Percentiles rank a stretch among this genome's conserved stretches.
Evolutionary conservation across 2,888 invertebrate species (phyloP).

Genomic region (Lepidochrysops patricia): DNA sequence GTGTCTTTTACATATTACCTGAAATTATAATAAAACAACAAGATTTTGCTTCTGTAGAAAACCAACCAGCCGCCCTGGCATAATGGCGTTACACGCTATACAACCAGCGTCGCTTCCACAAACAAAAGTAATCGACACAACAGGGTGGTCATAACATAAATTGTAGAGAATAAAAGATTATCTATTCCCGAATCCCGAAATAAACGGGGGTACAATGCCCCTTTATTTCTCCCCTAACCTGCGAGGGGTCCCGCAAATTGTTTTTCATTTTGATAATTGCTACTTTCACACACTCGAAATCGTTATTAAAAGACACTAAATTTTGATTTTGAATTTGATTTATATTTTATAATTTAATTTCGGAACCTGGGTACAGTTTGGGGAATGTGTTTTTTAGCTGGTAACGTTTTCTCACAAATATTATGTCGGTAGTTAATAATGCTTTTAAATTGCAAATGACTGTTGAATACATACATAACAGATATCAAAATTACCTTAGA

Average conservation of each 20-base stretch:
- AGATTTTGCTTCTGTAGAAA: too few species aligned
- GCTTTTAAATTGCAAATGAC: too few species aligned
- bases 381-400: too few species aligned
- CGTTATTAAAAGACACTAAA: conserved; percentile 2
- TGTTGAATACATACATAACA: too few species aligned
- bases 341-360: background rate
- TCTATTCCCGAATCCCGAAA: conserved; percentile 59
- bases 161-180: conserved; percentile 68
- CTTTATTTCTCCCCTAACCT: conserved; percentile 48
- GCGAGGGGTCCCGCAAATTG: conserved; percentile 25
- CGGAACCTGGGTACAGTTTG: background rate
- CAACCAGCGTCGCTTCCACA: background rate
- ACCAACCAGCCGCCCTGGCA: too few species aligned
- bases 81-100: too few species aligned
- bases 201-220: conserved; percentile 63
- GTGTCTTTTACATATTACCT: too few species aligned
- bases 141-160: conserved; percentile 43
- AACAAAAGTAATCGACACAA: background rate
- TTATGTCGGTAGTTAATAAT: too few species aligned
- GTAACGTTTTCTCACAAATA: too few species aligned
- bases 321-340: background rate
- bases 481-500: too few species aligned
- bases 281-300: conserved; percentile 4
- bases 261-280: conserved; percentile 11
- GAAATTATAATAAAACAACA: too few species aligned